Conservation (phyloP, 1,140 invertebrate genomes). For the Panulirus ornatus region DNA sequence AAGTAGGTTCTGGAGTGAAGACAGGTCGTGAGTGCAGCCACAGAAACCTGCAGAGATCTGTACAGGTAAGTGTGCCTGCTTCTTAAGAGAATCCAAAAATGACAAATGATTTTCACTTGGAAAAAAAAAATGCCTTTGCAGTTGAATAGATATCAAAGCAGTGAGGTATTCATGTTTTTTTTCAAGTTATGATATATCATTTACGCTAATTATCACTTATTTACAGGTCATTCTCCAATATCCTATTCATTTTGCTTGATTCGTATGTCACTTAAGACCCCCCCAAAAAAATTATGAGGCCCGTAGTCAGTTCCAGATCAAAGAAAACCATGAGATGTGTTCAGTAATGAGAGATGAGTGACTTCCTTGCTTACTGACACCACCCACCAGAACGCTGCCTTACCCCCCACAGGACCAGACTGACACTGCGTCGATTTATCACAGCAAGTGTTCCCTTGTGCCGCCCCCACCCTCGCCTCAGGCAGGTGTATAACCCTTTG, state of each 20-base stretch:
- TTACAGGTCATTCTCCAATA: not conserved
- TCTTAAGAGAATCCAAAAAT: too few species aligned
- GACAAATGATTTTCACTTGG: too few species aligned
- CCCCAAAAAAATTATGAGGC: too few species aligned
- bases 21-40: not conserved
- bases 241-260: not conserved
- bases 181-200: not conserved
- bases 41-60: not conserved
- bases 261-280: too few species aligned
- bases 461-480: slow-evolving; percentile 67
- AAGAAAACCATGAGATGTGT: not conserved
- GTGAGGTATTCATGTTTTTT: not conserved
- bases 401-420: slow-evolving; percentile 56
- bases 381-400: slow-evolving; percentile 45
- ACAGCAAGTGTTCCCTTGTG: slow-evolving; percentile 64
- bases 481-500: slow-evolving; percentile 62
- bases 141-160: too few species aligned
- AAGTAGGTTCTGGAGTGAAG: too few species aligned
- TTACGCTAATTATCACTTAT: not conserved
- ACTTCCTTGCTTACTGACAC: slow-evolving; percentile 1
- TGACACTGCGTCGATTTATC: slow-evolving; percentile 61
- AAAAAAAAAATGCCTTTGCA: too few species aligned
- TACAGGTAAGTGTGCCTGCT: not conserved
- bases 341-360: not conserved
- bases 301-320: slow-evolving; percentile 30